Evolutionary conservation across 2,888 invertebrate species (phyloP).

Genomic region (Willowsia nigromaculata): DNA sequence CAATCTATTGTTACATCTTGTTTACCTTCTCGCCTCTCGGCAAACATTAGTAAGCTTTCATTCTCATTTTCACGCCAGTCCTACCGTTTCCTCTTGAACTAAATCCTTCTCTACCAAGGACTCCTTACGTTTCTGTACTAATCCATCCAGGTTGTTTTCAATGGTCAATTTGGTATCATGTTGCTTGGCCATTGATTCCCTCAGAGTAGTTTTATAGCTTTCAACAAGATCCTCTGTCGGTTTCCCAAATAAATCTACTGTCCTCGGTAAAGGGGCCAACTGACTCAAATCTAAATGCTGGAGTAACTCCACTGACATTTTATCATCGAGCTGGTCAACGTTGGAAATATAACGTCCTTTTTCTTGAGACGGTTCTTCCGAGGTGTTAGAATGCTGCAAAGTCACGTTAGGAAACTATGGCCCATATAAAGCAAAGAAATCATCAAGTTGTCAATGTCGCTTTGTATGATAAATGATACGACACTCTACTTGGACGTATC

Average conservation of each 20-base stretch:
- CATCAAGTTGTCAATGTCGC: not conserved
- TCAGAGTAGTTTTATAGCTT: conserved; percentile 72
- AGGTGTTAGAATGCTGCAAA: conserved; percentile 54
- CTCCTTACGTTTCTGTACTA: conserved; percentile 39
- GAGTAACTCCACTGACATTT: conserved; percentile 70
- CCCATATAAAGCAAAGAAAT: not conserved
- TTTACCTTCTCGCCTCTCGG: too few species aligned
- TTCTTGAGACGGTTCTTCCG: not conserved
- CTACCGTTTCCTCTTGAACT: conserved; percentile 46
- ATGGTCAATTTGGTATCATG: not conserved
- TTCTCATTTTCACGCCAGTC: conserved; percentile 34
- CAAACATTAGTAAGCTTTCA: not conserved
- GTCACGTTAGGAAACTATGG: conserved; percentile 66
- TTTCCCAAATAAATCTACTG: conserved; percentile 73
- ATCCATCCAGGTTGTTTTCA: conserved; percentile 28
- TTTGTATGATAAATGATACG: too few species aligned
- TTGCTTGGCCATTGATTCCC: conserved; percentile 52
- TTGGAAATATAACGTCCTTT: not conserved
- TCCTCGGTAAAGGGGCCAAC: conserved; percentile 73
- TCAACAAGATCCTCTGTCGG: conserved; percentile 64
- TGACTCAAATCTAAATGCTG: conserved; percentile 75
- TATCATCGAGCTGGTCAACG: conserved; percentile 57
- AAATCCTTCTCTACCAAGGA: conserved; percentile 51
- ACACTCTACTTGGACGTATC: too few species aligned
- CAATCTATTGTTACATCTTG: not conserved